Evolutionary conservation across 2,888 invertebrate species (phyloP).

Genomic region (Thymelicus sylvestris): DNA sequence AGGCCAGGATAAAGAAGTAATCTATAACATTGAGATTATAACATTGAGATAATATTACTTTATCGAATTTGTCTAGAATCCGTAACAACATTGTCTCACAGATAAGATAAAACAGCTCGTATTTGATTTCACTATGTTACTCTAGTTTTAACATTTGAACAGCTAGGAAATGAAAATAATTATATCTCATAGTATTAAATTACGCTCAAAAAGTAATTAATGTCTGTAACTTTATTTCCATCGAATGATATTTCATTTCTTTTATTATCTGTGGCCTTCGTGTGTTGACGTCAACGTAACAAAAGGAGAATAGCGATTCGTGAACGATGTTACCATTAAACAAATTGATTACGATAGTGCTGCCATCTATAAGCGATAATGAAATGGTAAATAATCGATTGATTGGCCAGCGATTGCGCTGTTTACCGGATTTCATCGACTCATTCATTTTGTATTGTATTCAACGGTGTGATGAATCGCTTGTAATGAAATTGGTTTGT

Average conservation of each 20-base stretch:
- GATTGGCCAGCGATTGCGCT: conserved; percentile 45
- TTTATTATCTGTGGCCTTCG: conserved; percentile 48
- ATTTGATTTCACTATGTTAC: no score
- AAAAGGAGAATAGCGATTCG: conserved; percentile 39
- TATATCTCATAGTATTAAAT: conserved; percentile 25
- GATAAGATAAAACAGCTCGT: no score
- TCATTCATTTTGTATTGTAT: conserved; percentile 41
- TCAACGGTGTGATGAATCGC: conserved; percentile 35
- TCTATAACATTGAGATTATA: no score
- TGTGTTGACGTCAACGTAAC: conserved; percentile 45
- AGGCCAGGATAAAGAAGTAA: no score
- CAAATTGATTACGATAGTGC: conserved; percentile 60
- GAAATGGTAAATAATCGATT: conserved; percentile 59
- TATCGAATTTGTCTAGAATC: no score
- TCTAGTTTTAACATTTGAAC: no score
- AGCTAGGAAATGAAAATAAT: conserved; percentile 21
- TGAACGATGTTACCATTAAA: conserved; percentile 57
- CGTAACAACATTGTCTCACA: no score
- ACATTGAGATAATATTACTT: no score
- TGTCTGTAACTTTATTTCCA: conserved; percentile 37
- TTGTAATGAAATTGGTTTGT: conserved; percentile 36
- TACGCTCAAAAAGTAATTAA: conserved; percentile 38
- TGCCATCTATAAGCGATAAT: conserved; percentile 52
- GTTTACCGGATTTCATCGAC: conserved; percentile 41
- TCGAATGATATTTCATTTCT: conserved; percentile 42